These are phyloP conservation scores for Ceratoteleas bidentatus DNA, from an alignment of 1,140 invertebrate species.

Conservation along the genomic window DNA sequence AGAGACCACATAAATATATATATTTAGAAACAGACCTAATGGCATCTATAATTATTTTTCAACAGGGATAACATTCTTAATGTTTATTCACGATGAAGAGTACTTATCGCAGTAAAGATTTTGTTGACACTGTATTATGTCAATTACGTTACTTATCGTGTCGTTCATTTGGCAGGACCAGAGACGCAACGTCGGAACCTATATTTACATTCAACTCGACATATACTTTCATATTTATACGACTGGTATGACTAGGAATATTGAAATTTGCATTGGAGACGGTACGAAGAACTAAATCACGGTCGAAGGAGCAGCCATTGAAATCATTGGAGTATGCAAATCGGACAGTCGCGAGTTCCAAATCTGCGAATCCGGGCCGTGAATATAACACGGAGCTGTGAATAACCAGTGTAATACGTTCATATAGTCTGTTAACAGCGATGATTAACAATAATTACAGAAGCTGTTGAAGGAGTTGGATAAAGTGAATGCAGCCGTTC, in stretches of 20 bases:
- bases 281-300: conserved; percentile 77
- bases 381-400: conserved; percentile 29
- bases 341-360: conserved; percentile 57
- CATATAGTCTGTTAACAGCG: neutral
- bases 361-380: conserved; percentile 46
- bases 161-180: conserved; percentile 30
- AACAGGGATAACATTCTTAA: no score
- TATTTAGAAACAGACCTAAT: no score
- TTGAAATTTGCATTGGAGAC: conserved; percentile 81
- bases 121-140: neutral
- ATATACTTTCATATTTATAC: conserved; percentile 80
- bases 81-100: conserved; percentile 12
- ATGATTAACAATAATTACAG: conserved; percentile 17
- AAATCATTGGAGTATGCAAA: conserved; percentile 79
- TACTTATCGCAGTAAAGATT: neutral
- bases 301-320: conserved; percentile 64
- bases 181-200: conserved; percentile 43
- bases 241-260: conserved; percentile 75
- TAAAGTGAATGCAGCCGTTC: neutral
- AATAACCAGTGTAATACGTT: conserved; percentile 21
- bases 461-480: neutral
- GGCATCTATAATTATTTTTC: no score
- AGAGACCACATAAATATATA: no score
- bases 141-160: conserved; percentile 6
- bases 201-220: conserved; percentile 76